These are phyloP conservation scores for Leptocoma aspasia DNA, from an alignment of 2,113 vertebrate genomes.

Conservation along the genomic window DNA sequence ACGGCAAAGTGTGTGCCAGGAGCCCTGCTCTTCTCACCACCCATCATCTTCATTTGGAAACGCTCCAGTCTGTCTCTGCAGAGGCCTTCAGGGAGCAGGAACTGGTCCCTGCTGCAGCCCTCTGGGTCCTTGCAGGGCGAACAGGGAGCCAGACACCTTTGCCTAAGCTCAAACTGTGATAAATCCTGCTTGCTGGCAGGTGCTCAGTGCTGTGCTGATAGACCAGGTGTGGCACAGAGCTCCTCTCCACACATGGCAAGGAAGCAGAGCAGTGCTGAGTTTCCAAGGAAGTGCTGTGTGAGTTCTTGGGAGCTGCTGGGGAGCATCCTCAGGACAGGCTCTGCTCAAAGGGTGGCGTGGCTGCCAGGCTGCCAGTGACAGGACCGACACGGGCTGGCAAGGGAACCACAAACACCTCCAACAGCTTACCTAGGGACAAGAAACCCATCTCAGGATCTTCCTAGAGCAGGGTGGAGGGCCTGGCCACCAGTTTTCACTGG, in stretches of 20 bases:
- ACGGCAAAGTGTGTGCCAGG: background rate
- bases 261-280: background rate
- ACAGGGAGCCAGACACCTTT: background rate
- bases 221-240: background rate
- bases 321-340: rapidly evolving
- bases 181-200: background rate
- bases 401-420: background rate
- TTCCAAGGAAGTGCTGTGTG: background rate
- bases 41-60: background rate
- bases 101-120: background rate
- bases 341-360: background rate
- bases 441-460: background rate
- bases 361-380: background rate
- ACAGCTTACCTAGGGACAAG: rapidly evolving
- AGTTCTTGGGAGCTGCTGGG: background rate
- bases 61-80: background rate
- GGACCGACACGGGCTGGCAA: rapidly evolving
- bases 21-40: background rate
- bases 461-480: background rate
- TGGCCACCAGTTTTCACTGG: background rate
- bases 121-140: background rate
- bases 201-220: background rate
- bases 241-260: rapidly evolving
- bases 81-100: background rate
- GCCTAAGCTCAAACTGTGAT: rapidly evolving